Evolutionary conservation across 1,140 invertebrate genomes (phyloP), one percentile per base, ranked within the genome.

Genomic region (Temnothorax nylanderi): DNA sequence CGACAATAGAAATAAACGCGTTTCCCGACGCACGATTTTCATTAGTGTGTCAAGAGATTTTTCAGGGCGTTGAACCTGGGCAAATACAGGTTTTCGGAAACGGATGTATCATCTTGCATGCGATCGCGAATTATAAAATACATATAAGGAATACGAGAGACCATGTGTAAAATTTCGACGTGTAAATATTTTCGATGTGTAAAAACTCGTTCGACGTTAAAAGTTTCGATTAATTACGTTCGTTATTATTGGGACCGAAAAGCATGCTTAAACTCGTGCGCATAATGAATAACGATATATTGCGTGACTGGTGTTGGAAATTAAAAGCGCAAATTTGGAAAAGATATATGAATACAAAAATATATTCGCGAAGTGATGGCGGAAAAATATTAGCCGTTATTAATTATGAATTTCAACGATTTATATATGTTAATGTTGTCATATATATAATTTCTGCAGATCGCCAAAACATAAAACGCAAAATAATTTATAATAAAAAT

Each of bases 1-100:
- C 74, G 86, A 82, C 64, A 71, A 76, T 67, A 86, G 64, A 80
- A 86, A 75, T 74, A 88, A 90, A 87, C 67, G 76, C 87, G 26
- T 26, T 87, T 90, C 69, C 64, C 65, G 65, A 78, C 80, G 58
- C 51, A 76, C 64, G 76, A 82, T 89, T 74, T 78, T 67, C 65
- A 44, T 51, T 67, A 44, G 54, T 71, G 21, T 56, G 41, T 76
- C 71, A 58, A 47, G 32, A 37, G 56, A 74, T 86, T 89, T 76
- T 69, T 81, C 81, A 51, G 5, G 13, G 58, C 51, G 21, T 64
- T 32, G 47, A 51, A 56, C 5, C 34, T 26, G 3, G 21, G 6
- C n/a, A 10, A 49, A 2, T 49, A 58, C 26, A 18, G 18, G 16
- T 65, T 37, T 80, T 64, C 26, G 5, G 34, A 67, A 34, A n/a